Evolutionary conservation across 2,888 invertebrate species (phyloP), one percentile per base, ranked within the genome.

Genomic region (Cataglyphis rosenhaueri): DNA sequence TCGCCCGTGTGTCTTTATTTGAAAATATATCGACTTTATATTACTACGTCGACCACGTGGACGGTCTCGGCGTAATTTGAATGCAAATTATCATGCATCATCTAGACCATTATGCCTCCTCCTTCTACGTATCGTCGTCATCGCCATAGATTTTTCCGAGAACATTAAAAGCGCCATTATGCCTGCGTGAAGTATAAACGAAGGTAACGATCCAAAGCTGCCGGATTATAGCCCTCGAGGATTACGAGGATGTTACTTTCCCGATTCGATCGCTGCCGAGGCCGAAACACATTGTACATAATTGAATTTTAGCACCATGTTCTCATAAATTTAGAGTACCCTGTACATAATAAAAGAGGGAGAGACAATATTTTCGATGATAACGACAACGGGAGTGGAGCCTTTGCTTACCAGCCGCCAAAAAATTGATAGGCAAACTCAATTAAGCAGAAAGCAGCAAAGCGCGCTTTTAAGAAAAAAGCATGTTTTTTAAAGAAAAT

Each of bases 81-180:
- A 79, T 79, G 73, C 59, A 71, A 59, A 79, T 79, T 79, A 61
- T 79, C 59, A 25, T 79, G 32, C 73, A 71, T 79, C 61, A 79
- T 79, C 73, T 44, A 71, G 73, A 35, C 73, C 59, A 79, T 79
- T 79, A 79, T 71, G 78, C 78, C 41, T 70, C 44, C 78, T 59
- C 44, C 18, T 71, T n/a, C 52, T n/a, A n/a, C 64, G 15, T 41
- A 21, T 75, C 74, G 44, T 48, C 74, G 44, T 48, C 73, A 64
- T 52, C 35, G 74, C 38, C 68, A 18, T 79, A 59, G 59, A 79
- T 79, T 79, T 79, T 79, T 79, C 73, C 73, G 59, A 35, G 57
- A 44, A 59, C 73, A 79, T 79, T 79, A 71, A 79, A 71, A 71
- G 73, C 78, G 18, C 71, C 71, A 78, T 71, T 78, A 78, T 32